phyloP scores from a whole-genome alignment of 2,888 invertebrate species.

The Amorpha juglandis region DNA sequence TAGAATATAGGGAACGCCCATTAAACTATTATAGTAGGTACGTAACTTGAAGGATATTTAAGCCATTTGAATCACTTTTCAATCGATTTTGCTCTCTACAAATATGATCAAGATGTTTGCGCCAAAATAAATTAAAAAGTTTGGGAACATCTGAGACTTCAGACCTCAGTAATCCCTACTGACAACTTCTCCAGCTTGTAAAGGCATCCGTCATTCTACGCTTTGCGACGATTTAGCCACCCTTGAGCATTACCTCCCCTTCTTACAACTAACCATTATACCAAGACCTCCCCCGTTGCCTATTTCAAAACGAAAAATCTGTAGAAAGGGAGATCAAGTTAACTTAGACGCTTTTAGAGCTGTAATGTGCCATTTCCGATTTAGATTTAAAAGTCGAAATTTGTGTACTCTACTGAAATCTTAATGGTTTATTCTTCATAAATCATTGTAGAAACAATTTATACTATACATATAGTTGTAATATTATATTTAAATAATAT shows the following conservation, averaged over 20 bases:
- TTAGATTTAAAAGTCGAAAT: slow-evolving; percentile 35
- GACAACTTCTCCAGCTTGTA: slow-evolving; percentile 77
- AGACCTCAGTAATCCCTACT: slow-evolving; percentile 50
- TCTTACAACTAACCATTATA: slow-evolving; percentile 53
- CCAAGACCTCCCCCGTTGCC: slow-evolving; percentile 38
- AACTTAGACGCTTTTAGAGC: slow-evolving; percentile 46
- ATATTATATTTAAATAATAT: too few relatives aligned
- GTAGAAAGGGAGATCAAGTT: slow-evolving; percentile 36
- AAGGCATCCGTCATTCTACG: slow-evolving; percentile 81
- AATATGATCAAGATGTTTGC: too few relatives aligned
- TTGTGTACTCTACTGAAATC: slow-evolving; percentile 17
- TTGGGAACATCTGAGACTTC: slow-evolving; percentile 49
- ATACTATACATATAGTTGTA: too few relatives aligned
- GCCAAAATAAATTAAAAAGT: slow-evolving; percentile 36
- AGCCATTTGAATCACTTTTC: too few relatives aligned
- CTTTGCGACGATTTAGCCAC: slow-evolving; percentile 63
- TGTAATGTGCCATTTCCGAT: slow-evolving; percentile 80
- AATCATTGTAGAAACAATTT: slow-evolving; percentile 1
- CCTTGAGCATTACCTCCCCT: slow-evolving; percentile 59
- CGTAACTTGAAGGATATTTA: too few relatives aligned
- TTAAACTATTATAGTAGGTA: too few relatives aligned
- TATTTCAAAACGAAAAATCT: slow-evolving; percentile 1
- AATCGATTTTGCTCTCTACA: too few relatives aligned
- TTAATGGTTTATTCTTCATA: slow-evolving; percentile 12
- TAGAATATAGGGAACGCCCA: too few relatives aligned